These are phyloP conservation scores for Resseliella maxima DNA, from an alignment of 2,888 invertebrate genomes.

Conservation along the genomic window DNA sequence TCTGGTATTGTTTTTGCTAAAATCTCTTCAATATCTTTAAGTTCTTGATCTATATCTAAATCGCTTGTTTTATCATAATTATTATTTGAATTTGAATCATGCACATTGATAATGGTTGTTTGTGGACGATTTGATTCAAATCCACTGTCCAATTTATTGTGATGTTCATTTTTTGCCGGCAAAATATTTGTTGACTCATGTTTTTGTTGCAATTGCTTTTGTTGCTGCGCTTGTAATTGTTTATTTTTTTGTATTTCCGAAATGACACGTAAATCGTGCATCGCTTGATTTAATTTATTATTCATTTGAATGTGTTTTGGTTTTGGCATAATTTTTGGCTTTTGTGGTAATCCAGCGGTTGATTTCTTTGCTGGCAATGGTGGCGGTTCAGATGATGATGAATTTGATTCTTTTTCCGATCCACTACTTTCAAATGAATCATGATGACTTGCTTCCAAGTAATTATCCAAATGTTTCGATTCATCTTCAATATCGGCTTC, in stretches of 20 bases:
- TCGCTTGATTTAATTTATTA: constrained; percentile 65
- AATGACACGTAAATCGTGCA: constrained; percentile 66
- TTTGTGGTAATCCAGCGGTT: constrained; percentile 66
- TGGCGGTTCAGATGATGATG: constrained; percentile 62
- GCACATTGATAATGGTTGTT: constrained; percentile 45
- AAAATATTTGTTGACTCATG: constrained; percentile 62
- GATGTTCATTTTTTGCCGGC: constrained; percentile 59
- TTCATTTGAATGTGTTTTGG: constrained; percentile 62
- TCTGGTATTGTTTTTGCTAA: neutral
- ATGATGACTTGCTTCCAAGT: constrained; percentile 77
- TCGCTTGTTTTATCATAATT: neutral
- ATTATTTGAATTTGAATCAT: constrained; percentile 29
- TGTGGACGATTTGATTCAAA: constrained; percentile 1
- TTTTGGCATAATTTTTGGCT: constrained; percentile 72
- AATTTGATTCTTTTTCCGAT: constrained; percentile 54
- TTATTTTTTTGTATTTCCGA: constrained; percentile 58
- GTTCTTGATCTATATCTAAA: neutral
- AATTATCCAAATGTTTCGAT: constrained; percentile 83
- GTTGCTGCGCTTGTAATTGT: constrained; percentile 58
- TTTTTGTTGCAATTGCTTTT: constrained; percentile 65
- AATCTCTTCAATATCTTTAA: constrained; percentile 8
- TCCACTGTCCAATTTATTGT: neutral
- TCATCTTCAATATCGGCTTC: constrained; percentile 84
- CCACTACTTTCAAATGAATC: constrained; percentile 69
- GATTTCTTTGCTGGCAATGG: constrained; percentile 66